These are phyloP conservation scores for Tineola bisselliella DNA, from an alignment of 2,888 invertebrate species.

Conservation along the genomic window DNA sequence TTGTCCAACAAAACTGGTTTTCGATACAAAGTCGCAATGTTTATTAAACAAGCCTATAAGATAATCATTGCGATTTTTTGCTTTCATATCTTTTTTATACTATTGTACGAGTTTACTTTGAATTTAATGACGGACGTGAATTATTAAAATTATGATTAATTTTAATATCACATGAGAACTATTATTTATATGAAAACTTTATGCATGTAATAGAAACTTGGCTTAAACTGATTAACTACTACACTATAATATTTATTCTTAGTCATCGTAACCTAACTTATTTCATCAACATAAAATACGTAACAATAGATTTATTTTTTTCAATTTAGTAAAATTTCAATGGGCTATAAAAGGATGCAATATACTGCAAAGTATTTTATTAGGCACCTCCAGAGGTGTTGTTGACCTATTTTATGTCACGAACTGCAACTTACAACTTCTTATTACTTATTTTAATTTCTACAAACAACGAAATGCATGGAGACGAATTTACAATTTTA, in stretches of 20 bases:
- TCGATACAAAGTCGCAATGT: slow-evolving; percentile 56
- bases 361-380: not conserved
- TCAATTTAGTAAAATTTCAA: not conserved
- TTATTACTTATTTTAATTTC: not conserved
- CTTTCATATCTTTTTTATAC: not conserved
- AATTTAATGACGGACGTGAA: not conserved
- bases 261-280: not conserved
- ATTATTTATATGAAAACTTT: no score
- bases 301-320: not conserved
- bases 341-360: not conserved
- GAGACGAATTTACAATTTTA: not conserved
- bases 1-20: slow-evolving; percentile 36
- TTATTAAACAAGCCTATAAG: slow-evolving; percentile 37
- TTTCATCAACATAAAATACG: not conserved
- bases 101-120: not conserved
- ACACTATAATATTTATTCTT: no score
- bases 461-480: not conserved
- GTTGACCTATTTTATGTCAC: slow-evolving; percentile 9
- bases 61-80: slow-evolving; percentile 1
- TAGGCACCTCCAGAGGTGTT: not conserved
- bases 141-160: not conserved
- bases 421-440: not conserved
- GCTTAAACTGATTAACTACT: no score
- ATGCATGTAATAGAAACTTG: no score
- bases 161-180: not conserved